Evolutionary conservation across 2,888 invertebrate species (phyloP).

Genomic region (Coronaproctus castanopsis): DNA sequence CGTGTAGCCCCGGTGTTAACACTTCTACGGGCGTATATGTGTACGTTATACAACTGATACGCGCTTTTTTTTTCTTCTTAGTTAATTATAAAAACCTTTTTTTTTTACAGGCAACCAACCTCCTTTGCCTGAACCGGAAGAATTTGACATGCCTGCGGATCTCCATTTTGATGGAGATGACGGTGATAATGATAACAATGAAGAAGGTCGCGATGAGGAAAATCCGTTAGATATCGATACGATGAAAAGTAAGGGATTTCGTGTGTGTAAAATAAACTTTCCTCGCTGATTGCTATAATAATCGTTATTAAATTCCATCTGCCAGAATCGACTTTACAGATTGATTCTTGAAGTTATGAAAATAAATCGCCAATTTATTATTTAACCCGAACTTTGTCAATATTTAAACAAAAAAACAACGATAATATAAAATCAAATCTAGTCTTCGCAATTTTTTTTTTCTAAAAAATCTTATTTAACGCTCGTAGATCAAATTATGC

Average conservation of each 20-base stretch:
- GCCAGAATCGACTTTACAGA: no score
- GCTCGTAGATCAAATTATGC: no score
- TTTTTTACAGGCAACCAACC: slow-evolving; percentile 39
- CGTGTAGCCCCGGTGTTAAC: no score
- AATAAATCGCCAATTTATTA: no score
- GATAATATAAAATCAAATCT: slow-evolving; percentile 24
- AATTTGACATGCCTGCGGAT: slow-evolving; percentile 73
- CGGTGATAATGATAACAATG: slow-evolving; percentile 38
- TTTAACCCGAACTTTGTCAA: slow-evolving; percentile 25
- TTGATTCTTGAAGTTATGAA: no score
- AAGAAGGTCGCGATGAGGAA: slow-evolving; percentile 41
- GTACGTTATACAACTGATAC: no score
- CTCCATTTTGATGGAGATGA: slow-evolving; percentile 58
- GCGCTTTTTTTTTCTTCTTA: no score
- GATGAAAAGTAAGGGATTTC: slow-evolving; percentile 45
- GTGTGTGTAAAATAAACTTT: slow-evolving; percentile 11
- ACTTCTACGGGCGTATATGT: no score
- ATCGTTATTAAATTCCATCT: slow-evolving; percentile 1
- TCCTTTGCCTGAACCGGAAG: slow-evolving; percentile 59
- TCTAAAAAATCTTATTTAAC: no score
- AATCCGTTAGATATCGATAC: slow-evolving; percentile 72
- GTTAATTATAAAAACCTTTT: no score
- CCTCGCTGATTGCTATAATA: background rate
- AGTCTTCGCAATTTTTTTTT: no score
- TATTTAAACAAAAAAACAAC: slow-evolving; percentile 24